Base-by-base conservation (phyloP, 1,140 invertebrate genomes). In the Ganaspis sp. region DNA sequence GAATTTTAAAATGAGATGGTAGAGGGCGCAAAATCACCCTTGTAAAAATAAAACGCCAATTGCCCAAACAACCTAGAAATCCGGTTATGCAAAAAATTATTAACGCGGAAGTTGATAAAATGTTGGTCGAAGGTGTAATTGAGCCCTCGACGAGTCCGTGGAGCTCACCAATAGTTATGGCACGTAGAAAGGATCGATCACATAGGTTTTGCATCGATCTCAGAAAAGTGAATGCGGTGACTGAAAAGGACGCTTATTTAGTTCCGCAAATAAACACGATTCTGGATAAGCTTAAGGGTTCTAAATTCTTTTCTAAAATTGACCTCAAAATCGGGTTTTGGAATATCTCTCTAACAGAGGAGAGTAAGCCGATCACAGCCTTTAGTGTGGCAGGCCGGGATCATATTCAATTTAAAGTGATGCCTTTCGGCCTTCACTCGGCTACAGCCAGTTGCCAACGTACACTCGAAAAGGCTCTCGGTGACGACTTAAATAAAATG, bases 161-260 rank as follows among this genome's bases (percentile, higher is more conserved):
- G 89, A 81, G 86, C 8, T 87, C 87, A 0, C 92, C 91, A 1
- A 80, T 92, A 0, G 87, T 93, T 0, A 45, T 93, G n/a, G 89
- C 93, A 0, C 83, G 81, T 0, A 94, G 94, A 76, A 91, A 92
- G 40, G 88, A 92, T 73, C 87, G 87, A 0, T 76, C 40, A 1
- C 21, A 21, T 12, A 26, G 78, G 0, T 77, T 82, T 6, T 82
- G 70, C 6, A 34, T 34, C 2, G 29, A 34, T 34, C 6, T 34
- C 6, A 2, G 29, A 34, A 34, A 34, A 34, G 29, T 34, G 2
- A 34, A 34, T 6, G 29, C 29, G 29, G 29, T 34, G 2, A 34
- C 29, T 2, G 29, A 34, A 34, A 34, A 34, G 29, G 29, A 34
- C 29, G 29, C 29, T 34, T 34, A 34, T 34, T 6, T 6, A 6